These are phyloP conservation scores for Coturnix japonica DNA, from an alignment of 2,113 vertebrate genomes.

Conservation along the genomic window DNA sequence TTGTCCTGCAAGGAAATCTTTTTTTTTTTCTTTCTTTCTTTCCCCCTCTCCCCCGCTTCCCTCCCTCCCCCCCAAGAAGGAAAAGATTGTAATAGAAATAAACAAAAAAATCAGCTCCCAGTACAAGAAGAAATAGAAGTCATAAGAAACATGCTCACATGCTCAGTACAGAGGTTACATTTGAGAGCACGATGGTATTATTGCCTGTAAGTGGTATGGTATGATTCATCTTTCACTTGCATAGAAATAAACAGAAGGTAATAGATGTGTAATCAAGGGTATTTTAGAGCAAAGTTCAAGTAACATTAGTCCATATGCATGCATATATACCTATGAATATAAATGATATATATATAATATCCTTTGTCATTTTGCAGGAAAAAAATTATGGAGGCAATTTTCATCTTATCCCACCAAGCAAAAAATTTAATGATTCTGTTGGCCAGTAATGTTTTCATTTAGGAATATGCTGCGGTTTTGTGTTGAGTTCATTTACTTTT, in stretches of 20 bases:
- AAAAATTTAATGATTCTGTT: neutral
- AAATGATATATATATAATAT: fast-evolving
- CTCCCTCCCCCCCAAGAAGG: neutral
- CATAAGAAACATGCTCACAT: neutral
- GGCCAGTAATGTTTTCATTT: neutral
- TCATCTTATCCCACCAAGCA: neutral
- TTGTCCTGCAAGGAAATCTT: neutral
- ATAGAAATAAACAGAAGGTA: neutral
- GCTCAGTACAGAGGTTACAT: neutral
- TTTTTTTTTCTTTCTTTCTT: neutral
- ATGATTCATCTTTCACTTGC: neutral
- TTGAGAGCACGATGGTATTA: neutral
- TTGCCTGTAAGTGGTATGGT: neutral
- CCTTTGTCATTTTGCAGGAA: neutral
- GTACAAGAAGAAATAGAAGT: neutral
- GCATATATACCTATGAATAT: no score
- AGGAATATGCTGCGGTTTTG: conserved; percentile 8
- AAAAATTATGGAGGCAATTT: neutral
- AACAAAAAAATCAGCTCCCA: neutral
- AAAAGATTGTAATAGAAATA: neutral
- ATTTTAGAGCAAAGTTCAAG: neutral
- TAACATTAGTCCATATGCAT: neutral
- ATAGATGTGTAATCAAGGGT: neutral
- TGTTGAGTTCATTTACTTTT: neutral
- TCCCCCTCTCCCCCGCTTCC: neutral